These are phyloP conservation scores for Leptopilina myrica DNA, from an alignment of 2,888 invertebrate genomes.

Conservation along the genomic window DNA sequence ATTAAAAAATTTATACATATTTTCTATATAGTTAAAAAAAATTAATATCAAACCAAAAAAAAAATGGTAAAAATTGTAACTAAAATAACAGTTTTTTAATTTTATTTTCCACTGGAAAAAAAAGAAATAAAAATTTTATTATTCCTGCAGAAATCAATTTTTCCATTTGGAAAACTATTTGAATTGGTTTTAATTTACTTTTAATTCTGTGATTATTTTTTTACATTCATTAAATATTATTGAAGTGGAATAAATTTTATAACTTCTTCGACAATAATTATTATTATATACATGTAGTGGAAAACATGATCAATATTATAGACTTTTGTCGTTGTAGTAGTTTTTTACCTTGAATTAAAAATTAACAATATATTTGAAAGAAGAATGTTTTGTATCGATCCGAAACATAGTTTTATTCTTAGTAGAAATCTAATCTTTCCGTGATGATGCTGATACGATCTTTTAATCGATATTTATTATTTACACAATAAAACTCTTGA, in stretches of 20 bases:
- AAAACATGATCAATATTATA: background rate
- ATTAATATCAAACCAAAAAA: background rate
- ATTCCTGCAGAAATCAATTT: no score
- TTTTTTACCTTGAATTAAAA: slow-evolving; percentile 22
- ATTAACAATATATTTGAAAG: background rate
- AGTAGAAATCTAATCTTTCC: slow-evolving; percentile 10
- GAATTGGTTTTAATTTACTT: no score
- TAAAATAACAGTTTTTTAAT: no score
- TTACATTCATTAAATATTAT: no score
- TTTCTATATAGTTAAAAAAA: no score
- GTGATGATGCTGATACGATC: background rate
- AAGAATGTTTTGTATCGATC: background rate
- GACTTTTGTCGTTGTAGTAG: background rate
- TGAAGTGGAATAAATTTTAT: no score
- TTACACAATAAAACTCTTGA: background rate
- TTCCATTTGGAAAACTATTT: no score
- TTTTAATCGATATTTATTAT: background rate
- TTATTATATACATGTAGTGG: background rate
- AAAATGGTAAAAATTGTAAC: background rate
- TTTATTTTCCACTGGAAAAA: background rate
- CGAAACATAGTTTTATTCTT: background rate
- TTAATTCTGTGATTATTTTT: no score
- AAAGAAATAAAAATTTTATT: background rate
- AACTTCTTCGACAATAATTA: background rate
- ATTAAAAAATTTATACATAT: background rate